Evolutionary conservation across 1,140 invertebrate species (phyloP), one percentile per base, ranked within the genome.

Genomic region (Cardiocondyla obscurior): DNA sequence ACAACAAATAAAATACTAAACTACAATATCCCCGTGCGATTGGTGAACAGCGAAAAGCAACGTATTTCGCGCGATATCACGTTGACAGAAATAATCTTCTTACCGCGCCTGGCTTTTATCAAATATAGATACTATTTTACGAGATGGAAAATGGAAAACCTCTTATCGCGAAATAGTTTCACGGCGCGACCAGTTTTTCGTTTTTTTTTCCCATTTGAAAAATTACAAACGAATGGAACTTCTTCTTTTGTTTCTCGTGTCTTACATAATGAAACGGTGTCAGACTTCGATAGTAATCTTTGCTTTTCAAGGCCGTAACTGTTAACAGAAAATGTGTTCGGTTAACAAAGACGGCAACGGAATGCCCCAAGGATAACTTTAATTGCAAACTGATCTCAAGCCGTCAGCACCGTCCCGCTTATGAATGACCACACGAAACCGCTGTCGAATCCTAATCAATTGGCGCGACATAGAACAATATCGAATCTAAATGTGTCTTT

Each of bases 391-490:
- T 67, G 44, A 67, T 53, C 46, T 51, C 60, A 44, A 77, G 16
- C 49, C 33, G 19, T 39, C 30, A 39, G 19, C 46, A 67, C 30
- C 16, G 62, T 22, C 22, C 36, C 3, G 74, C 44, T 67, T 67
- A 53, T 65, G 74, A 67, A 53, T 53, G 74, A 77, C 22, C 30
- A 14, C 30, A 22, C 60, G 49, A 51, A 67, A 77, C 33, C 33
- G 46, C 22, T 44, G 6, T 77, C 42, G 62, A 77, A 77, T 77
- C 33, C 64, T 77, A 67, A 77, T 76, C 14, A 19, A 62, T 46
- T 8, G 28, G 16, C 36, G n/a, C 0, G n/a, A n/a, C 25, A 14
- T 46, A 58, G 72, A 46, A 62, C 53, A 49, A 51, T 46, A 62
- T 46, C 25, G 25, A 74, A 30, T 30, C 28, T 44, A 30, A 44